Base-by-base conservation (phyloP, 2,113 vertebrate species). In the Leptocoma aspasia region DNA sequence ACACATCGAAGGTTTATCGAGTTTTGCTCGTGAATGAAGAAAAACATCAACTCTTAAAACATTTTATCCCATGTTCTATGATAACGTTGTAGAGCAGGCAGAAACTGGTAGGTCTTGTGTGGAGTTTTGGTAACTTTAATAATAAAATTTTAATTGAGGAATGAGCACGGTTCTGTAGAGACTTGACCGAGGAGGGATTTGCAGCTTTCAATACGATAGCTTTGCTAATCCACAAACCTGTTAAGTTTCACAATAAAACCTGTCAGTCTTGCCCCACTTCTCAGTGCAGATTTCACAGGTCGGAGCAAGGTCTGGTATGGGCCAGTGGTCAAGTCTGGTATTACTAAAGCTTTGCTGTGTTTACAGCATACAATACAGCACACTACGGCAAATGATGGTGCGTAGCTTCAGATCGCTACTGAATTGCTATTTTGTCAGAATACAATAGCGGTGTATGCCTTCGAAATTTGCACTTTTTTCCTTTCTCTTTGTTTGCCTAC, bases 231-330 rank as follows among this genome's bases (percentile, higher is more conserved):
- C 82, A 79, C 82, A 72, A 93, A 93, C 79, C 56, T 93, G 81
- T 72, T 56, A 85, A 63, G 59, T 96, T 95, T 96, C 95, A 92
- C 90, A 95, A 94, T 89, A 92, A 88, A 91, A 90, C 95, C 87
- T 84, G 90, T 85, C 91, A 83, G 94, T 88, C 93, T 95, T 42
- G 94, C 59, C 88, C 82, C 27, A 4, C 52, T 86, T 94, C 90
- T 82, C 66, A 4, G 82, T 21, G 30, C 44, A 56, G 59, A 41
- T 86, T 95, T 94, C 81, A 7, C 77, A 76, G 92, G 81, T 75
- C 89, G 92, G 72, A 94, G 86, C 6, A 13, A 92, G 87, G 69
- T 86, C 68, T 90, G 10, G 63, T 33, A 39, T 66, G 85, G 91
- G 92, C 80, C 92, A 80, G 72, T 37, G 94, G 85, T 96, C 91